Base-by-base conservation (phyloP, 2,113 vertebrate genomes). In the Gorilla gorilla region DNA sequence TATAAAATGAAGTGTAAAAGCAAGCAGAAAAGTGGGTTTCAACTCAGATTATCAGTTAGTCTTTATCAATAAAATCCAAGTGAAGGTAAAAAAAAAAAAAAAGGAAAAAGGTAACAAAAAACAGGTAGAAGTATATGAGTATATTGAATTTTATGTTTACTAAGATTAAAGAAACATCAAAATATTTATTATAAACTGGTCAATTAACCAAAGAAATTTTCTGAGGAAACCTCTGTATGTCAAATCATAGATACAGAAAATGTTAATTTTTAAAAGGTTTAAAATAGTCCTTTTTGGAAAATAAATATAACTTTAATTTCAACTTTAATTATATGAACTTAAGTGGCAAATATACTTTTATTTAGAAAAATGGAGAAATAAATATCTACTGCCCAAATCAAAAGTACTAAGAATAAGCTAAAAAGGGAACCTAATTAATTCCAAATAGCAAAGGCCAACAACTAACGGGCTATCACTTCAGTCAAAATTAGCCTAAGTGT, bases 1-100 rank as follows among this genome's bases (percentile, higher is more conserved):
- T n/a, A 78, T 83, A 89, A 90, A 93, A 72, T 82, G 3, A 92
- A 94, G 66, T 57, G 20, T 50, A 79, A 94, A 96, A 50, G 23
- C 13, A 89, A 50, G 30, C 17, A 89, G 52, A 79, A 92, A 45
- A 93, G 82, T 80, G 2, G 18, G 20, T 78, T 61, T 78, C 32
- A 52, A 57, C 52, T 93, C 27, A 95, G 5, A 20, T 89, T 85
- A 55, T 48, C n/a, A 90, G 43, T 35, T n/a, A 52, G 20, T 50
- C 6, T 93, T 94, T 81, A 78, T 72, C 86, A 81, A 73, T 27
- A 90, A 88, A 97, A 95, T 73, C 92, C 8, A 92, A 85, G 32
- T 70, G 68, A 96, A 64, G 13, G 4, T 93, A 79, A 87, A 96
- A 93, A 79, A 55, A 6, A n/a, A n/a, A n/a, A 17, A 30, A 64